A percentile compares a stretch with the other conserved stretches of the same genome.
Conservation (phyloP, 2,888 invertebrate genomes). For the Athrips mouffetella region DNA sequence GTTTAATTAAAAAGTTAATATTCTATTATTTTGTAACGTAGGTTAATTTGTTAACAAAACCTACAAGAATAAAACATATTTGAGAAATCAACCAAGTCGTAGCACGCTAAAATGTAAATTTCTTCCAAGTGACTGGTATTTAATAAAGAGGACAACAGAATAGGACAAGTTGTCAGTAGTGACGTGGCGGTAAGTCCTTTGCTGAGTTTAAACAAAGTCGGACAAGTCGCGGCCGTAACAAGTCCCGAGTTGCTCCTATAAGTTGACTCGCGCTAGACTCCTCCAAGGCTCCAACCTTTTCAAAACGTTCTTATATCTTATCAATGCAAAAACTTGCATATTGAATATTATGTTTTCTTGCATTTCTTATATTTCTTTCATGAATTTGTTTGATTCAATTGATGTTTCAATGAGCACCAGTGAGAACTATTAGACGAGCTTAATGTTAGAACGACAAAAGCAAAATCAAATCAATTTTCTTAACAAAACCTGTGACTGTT, state of each 20-base stretch:
- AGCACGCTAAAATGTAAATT: too few species aligned
- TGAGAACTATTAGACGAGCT: too few species aligned
- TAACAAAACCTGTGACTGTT: too few species aligned
- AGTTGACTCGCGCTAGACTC: conserved; percentile 2
- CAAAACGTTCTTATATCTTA: neutral
- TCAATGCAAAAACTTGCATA: neutral
- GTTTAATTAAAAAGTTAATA: too few species aligned
- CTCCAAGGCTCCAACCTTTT: neutral
- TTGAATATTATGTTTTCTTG: neutral
- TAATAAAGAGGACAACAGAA: neutral
- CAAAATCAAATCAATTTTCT: too few species aligned
- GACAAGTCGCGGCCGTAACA: conserved; percentile 12
- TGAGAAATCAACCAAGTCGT: too few species aligned
- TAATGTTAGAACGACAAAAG: too few species aligned
- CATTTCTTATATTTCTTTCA: neutral
- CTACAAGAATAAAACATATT: too few species aligned
- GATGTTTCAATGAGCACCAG: too few species aligned
- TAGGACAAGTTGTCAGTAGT: conserved; percentile 4
- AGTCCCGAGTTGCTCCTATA: neutral
- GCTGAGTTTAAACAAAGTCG: conserved; percentile 20
- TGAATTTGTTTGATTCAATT: too few species aligned
- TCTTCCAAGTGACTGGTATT: neutral
- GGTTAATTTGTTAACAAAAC: too few species aligned
- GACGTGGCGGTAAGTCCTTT: conserved; percentile 16
- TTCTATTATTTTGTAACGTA: too few species aligned